phyloP scores from a whole-genome alignment of 2,888 invertebrate genomes.

The Lithophane ornitopus region DNA sequence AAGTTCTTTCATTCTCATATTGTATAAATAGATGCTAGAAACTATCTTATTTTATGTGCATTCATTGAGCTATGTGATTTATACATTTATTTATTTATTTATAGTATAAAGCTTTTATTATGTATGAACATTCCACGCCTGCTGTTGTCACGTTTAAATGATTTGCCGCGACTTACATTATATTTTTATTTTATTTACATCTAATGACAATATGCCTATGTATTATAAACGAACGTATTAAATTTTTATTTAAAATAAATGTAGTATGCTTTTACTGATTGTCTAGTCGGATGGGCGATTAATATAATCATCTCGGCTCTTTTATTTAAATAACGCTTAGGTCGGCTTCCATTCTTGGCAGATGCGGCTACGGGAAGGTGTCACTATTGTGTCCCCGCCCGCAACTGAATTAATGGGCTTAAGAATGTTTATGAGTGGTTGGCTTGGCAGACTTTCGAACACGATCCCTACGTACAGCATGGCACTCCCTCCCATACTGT shows the following conservation, averaged over 20 bases:
- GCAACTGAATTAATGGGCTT: background rate
- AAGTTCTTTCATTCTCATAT: slow-evolving; percentile 30
- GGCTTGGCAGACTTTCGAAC: background rate
- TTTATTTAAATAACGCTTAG: background rate
- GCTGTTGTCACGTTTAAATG: slow-evolving; percentile 68
- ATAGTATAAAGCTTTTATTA: slow-evolving; percentile 36
- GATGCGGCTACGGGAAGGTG: background rate
- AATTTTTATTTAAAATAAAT: slow-evolving; percentile 68
- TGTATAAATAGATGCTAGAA: slow-evolving; percentile 30
- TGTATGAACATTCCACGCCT: slow-evolving; percentile 70
- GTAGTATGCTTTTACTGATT: slow-evolving; percentile 25
- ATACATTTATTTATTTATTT: slow-evolving; percentile 30
- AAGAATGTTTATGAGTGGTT: background rate
- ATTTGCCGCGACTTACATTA: slow-evolving; percentile 69
- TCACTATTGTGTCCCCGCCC: background rate
- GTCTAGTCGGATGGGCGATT: background rate
- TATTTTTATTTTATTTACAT: slow-evolving; percentile 69
- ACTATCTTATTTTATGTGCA: slow-evolving; percentile 26
- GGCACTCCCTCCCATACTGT: background rate
- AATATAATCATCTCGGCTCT: background rate
- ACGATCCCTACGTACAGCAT: too few species aligned
- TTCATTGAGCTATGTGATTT: slow-evolving; percentile 34
- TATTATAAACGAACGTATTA: slow-evolving; percentile 73
- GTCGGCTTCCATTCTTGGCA: background rate
- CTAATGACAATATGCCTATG: slow-evolving; percentile 81